Conservation (phyloP, 2,113 vertebrate species). For the Rutilus rutilus region DNA sequence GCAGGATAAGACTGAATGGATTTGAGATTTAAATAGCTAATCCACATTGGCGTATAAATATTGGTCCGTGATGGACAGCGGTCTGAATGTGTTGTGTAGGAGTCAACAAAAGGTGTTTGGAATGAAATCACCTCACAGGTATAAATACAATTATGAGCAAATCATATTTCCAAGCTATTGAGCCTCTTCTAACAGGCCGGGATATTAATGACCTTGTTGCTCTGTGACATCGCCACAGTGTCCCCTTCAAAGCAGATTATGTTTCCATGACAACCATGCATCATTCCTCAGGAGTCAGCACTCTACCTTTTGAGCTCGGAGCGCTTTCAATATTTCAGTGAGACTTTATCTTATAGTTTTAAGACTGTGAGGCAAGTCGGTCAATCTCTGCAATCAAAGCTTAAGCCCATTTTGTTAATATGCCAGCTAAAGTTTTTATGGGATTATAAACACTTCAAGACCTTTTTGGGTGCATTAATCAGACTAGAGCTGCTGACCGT, state of each 20-base stretch:
- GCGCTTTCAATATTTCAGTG: conserved; percentile 31
- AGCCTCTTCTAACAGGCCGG: conserved; percentile 14
- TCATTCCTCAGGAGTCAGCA: conserved; percentile 52
- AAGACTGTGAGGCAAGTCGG: conserved; percentile 11
- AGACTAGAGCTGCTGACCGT: neutral
- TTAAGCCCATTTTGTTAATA: conserved; percentile 1
- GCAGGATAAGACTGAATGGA: neutral
- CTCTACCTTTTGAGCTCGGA: conserved; percentile 20
- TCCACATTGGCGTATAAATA: neutral
- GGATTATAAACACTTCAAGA: neutral
- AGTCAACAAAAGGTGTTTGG: neutral
- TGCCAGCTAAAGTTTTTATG: neutral
- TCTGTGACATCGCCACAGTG: conserved; percentile 44
- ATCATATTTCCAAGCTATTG: conserved; percentile 33
- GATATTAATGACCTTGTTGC: conserved; percentile 49
- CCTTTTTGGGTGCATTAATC: neutral
- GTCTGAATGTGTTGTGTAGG: neutral
- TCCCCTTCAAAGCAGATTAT: conserved; percentile 55
- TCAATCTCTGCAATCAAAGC: neutral
- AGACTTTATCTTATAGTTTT: conserved; percentile 36
- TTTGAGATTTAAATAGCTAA: neutral
- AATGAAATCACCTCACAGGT: conserved; percentile 18
- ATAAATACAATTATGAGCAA: conserved; percentile 25
- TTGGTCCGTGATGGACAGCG: neutral
- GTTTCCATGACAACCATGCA: conserved; percentile 65